Conservation (phyloP, 2,797 vertebrate species). For the Fringilla coelebs region DNA sequence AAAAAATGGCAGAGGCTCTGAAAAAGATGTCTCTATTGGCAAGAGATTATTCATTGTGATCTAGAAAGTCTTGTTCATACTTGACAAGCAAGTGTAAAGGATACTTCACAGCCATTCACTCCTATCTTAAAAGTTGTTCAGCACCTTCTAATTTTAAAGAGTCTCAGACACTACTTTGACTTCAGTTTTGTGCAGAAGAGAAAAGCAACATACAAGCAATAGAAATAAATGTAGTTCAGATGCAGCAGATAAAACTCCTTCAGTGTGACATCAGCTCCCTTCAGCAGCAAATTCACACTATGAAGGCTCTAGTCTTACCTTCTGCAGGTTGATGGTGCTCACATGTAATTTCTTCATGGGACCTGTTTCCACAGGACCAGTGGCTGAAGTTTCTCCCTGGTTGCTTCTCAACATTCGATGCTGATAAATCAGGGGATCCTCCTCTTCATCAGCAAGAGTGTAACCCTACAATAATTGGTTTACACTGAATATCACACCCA, state of each 20-base stretch:
- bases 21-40: neutral
- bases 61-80: neutral
- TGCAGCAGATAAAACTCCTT: neutral
- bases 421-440: constrained; percentile 94
- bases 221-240: neutral
- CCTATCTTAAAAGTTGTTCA: neutral
- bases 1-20: neutral
- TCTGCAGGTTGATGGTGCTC: constrained; percentile 98
- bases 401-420: constrained; percentile 88
- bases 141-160: neutral
- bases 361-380: constrained; percentile 90
- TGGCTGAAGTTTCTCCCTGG: constrained; percentile 86
- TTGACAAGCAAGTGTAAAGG: neutral
- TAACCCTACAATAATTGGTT: constrained; percentile 83
- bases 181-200: neutral
- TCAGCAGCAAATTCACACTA: neutral
- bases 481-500: neutral
- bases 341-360: constrained; percentile 99
- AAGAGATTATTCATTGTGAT: neutral
- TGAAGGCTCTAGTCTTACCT: constrained; percentile 72
- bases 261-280: neutral
- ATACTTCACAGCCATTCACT: neutral
- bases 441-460: constrained; percentile 96
- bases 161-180: neutral
- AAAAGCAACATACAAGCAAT: neutral